Percentiles rank a stretch among this genome's conserved stretches.
Conservation (phyloP, 2,797 vertebrate species). For the Allobates femoralis region DNA sequence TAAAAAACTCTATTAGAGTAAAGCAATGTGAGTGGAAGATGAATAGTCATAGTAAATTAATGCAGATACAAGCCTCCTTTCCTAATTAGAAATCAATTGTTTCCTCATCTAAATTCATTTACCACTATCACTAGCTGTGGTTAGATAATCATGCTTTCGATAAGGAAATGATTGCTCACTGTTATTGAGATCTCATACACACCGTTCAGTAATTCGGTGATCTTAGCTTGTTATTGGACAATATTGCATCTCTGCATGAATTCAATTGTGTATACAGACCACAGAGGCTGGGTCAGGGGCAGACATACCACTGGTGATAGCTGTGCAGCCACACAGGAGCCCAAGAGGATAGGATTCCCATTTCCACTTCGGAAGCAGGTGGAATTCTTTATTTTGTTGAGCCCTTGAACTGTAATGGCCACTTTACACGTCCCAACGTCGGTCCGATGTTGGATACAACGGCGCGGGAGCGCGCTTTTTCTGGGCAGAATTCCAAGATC, state of each 20-base stretch:
- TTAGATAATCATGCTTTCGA: constrained; percentile 10
- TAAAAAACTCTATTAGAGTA: neutral
- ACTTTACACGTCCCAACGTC: too few species aligned
- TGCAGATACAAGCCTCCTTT: neutral
- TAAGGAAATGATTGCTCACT: neutral
- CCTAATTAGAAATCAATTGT: constrained; percentile 1
- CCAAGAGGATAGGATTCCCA: too few species aligned
- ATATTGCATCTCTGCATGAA: neutral
- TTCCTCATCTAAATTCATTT: neutral
- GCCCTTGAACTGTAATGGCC: too few species aligned
- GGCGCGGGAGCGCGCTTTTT: too few species aligned
- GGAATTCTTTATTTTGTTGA: too few species aligned
- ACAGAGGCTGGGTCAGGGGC: neutral
- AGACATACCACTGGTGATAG: neutral
- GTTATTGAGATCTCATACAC: neutral
- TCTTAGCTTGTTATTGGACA: neutral
- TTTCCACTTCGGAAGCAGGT: too few species aligned
- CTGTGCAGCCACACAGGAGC: too few species aligned
- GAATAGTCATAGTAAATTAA: neutral
- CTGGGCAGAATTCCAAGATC: too few species aligned
- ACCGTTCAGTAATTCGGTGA: neutral
- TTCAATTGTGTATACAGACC: neutral
- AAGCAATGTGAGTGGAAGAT: neutral
- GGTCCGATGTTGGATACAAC: too few species aligned
- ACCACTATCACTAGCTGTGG: neutral